Evolutionary conservation across 2,888 invertebrate species (phyloP).

Genomic region (Thecocarcelia acutangulata): DNA sequence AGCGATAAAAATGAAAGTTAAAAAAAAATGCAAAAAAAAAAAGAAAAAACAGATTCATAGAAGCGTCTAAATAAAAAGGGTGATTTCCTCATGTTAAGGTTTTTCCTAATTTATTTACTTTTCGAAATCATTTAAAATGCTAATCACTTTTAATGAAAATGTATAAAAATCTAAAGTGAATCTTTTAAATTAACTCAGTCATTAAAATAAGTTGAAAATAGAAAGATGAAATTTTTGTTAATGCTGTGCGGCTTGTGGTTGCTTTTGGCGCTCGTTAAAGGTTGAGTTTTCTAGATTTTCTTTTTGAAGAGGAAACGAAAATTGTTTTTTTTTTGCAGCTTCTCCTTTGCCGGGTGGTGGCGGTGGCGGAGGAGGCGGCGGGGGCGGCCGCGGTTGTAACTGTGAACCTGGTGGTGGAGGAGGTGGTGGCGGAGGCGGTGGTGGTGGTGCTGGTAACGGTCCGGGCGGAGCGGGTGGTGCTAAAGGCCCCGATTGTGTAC

Average conservation of each 20-base stretch:
- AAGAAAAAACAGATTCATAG: slow-evolving; percentile 14
- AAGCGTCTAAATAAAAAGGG: neutral
- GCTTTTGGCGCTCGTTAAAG: slow-evolving; percentile 29
- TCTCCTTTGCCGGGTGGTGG: slow-evolving; percentile 69
- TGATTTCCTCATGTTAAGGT: slow-evolving; percentile 23
- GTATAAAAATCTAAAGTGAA: slow-evolving; percentile 44
- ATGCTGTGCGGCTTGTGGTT: slow-evolving; percentile 16
- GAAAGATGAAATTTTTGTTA: slow-evolving; percentile 34
- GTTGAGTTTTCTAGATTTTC: slow-evolving; percentile 8
- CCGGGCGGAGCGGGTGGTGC: slow-evolving; percentile 69
- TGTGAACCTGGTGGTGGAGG: slow-evolving; percentile 71
- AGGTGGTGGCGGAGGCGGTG: slow-evolving; percentile 70
- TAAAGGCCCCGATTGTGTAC: slow-evolving; percentile 67
- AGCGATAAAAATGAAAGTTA: too few species aligned
- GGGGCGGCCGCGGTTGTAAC: slow-evolving; percentile 71
- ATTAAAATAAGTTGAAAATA: neutral
- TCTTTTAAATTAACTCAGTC: slow-evolving; percentile 26
- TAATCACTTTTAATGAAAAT: neutral
- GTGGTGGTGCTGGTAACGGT: slow-evolving; percentile 68
- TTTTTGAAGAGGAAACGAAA: too few species aligned
- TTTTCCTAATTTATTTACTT: slow-evolving; percentile 27
- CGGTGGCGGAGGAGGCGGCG: slow-evolving; percentile 70
- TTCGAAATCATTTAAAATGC: neutral
- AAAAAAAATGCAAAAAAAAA: neutral
- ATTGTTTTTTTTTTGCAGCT: slow-evolving; percentile 30